Base-by-base conservation (phyloP, 2,113 vertebrate genomes). In the Prionailurus viverrinus region DNA sequence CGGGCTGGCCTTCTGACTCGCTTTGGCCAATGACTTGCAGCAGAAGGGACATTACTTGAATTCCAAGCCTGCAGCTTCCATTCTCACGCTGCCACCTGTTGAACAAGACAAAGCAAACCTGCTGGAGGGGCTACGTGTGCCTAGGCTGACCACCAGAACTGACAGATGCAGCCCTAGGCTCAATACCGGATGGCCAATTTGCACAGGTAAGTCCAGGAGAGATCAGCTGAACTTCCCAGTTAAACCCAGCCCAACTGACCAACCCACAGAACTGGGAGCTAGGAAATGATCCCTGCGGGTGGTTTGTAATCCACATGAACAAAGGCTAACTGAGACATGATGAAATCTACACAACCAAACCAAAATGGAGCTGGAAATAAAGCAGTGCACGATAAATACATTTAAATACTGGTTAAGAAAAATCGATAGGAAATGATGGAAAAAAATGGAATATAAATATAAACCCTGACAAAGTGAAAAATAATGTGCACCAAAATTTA, bases 331-430 rank as follows among this genome's bases (percentile, higher is more conserved):
- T 55, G 58, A 87, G 21, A 82, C 2, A 15, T 12, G 16, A 80
- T 10, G 13, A 74, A 82, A 81, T 45, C 71, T 71, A 80, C 14
- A 23, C n/a, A 53, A 58, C 7, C 73, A 65, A 58, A 81, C 74
- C 58, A 93, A 93, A 95, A 87, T 63, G 39, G 86, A 92, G 36
- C 31, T 21, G 66, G 63, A 96, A 73, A 66, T 65, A 48, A 76
- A 76, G 33, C 73, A 63, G 41, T 66, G 23, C 66, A 65, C 15
- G 48, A 65, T 5, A 86, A 63, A 94, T 66, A 92, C 29, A 94
- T 41, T 55, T 55, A 94, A 94, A 80, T 87, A 82, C 10, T 41
- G 13, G 84, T 74, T 68, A 83, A 69, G 48, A 68, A 12, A 84
- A 93, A 68, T 29, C 25, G 61, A 33, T 27, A 48, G 21, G 71